phyloP scores from a whole-genome alignment of 35 echinoderm and acorn worm genomes.

The Stichopus chloronotus region DNA sequence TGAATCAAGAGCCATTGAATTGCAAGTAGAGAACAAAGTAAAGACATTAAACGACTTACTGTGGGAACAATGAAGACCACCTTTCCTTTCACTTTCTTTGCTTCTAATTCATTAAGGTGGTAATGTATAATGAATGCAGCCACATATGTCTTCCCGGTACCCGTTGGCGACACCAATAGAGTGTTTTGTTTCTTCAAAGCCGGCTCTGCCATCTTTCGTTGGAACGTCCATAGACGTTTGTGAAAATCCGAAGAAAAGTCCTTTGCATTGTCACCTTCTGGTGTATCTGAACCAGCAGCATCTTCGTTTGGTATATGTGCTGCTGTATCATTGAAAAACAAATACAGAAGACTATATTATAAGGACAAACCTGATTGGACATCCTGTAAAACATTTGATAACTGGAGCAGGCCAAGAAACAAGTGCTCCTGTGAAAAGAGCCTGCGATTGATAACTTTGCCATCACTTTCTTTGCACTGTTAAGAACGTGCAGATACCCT shows the following conservation, averaged over 20 bases:
- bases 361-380: no score
- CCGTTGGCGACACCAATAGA: slow-evolving; percentile 59
- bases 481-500: no score
- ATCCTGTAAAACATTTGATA: no score
- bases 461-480: no score
- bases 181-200: slow-evolving; percentile 42
- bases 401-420: no score
- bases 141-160: slow-evolving; percentile 64
- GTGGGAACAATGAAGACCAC: slow-evolving; percentile 53
- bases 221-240: not conserved
- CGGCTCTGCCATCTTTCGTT: not conserved
- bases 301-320: not conserved
- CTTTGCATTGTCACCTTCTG: not conserved
- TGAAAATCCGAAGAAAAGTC: not conserved
- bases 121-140: slow-evolving; percentile 65
- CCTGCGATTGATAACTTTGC: no score
- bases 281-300: not conserved
- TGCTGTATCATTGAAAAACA: not conserved
- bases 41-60: not conserved
- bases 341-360: no score
- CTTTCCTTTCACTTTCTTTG: not conserved
- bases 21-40: no score
- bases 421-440: no score
- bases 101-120: slow-evolving; percentile 49
- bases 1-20: no score